Evolutionary conservation across 2,113 vertebrate species (phyloP), one percentile per base, ranked within the genome.

Genomic region (Phrynosoma platyrhinos): DNA sequence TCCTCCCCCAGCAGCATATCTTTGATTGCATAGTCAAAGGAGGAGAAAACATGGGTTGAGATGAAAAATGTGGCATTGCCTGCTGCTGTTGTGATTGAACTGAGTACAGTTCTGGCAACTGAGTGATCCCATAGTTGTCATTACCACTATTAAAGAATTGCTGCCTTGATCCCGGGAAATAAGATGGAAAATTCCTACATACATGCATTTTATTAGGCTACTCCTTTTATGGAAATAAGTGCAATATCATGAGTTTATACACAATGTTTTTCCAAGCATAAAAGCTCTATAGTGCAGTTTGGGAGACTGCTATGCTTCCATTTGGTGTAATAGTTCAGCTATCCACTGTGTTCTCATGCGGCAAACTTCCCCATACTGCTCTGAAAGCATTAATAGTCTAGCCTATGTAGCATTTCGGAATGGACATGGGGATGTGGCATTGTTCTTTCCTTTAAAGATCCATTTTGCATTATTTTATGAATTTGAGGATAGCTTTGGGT

Each of bases 51-150:
- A 8, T 79, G 84, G 89, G 71, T 88, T 90, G 32, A 90, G 12
- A 74, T 66, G 82, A 87, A 93, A 91, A 83, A 75, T 75, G 74
- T 47, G 81, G 12, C 87, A 84, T 23, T 25, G 87, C 87, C 89
- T 91, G 69, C 42, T 90, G 83, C 78, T 91, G 83, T 76, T 77
- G 85, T 75, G 69, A 84, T 42, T 85, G 83, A 77, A 55, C 23
- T 76, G 30, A 68, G 21, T 86, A 82, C 5, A 32, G 6, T 53
- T 66, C 21, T 88, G 74, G 40, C 86, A 78, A 71, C 30, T 55
- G 52, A 36, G 8, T 9, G 40, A 76, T 68, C n/a, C 36, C 80
- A 68, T 20, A 74, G 52, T 23, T 47, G 82, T 25, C 66, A 64
- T 79, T 87, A 30, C 62, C 83, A 83, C 7, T 82, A n/a, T 85